These are phyloP conservation scores for Listrodromus nycthemerus DNA, from an alignment of 2,888 invertebrate species.

Conservation along the genomic window DNA sequence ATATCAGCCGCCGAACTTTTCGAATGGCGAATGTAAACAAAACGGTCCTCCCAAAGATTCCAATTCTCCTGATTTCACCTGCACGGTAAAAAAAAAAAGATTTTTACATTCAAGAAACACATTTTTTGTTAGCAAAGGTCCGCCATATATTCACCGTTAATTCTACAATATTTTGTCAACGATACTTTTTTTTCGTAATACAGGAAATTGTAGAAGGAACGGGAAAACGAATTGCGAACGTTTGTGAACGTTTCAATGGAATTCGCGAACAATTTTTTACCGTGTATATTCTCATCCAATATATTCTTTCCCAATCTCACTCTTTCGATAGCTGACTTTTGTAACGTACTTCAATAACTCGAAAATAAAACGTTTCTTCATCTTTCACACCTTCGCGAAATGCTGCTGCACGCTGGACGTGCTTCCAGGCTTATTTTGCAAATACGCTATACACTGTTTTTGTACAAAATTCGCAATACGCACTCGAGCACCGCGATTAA, in stretches of 20 bases:
- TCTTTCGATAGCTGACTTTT: background rate
- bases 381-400: background rate
- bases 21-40: constrained; percentile 9
- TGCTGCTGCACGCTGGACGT: constrained; percentile 43
- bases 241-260: background rate
- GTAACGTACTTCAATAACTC: background rate
- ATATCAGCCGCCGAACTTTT: background rate
- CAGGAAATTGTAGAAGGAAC: background rate
- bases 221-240: background rate
- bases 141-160: background rate
- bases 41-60: constrained; percentile 26
- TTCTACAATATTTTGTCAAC: background rate
- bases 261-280: background rate
- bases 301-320: background rate
- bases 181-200: background rate
- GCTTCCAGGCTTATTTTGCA: constrained; percentile 32
- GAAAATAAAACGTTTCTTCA: background rate
- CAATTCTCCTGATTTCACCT: constrained; percentile 11
- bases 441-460: background rate
- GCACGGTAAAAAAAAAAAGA: background rate
- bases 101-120: background rate
- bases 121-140: background rate
- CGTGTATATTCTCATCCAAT: constrained; percentile 15
- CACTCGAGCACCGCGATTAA: constrained; percentile 42
- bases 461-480: constrained; percentile 1